phyloP scores from a whole-genome alignment of 2,113 vertebrate genomes.

The Spheniscus mendiculus region DNA sequence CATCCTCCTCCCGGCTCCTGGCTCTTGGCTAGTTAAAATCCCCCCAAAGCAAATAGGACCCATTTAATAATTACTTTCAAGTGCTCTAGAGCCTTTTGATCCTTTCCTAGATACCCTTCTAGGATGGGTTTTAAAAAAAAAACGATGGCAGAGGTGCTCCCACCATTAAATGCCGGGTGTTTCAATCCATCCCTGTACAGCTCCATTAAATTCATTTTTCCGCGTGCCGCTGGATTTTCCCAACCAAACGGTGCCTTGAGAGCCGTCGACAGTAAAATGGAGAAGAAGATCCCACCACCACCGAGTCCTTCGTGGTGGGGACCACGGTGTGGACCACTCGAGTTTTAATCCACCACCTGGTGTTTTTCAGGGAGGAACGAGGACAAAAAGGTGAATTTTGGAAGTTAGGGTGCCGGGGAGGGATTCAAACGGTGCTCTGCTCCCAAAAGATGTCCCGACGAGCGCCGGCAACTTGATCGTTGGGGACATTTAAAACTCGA shows the following conservation, averaged over 20 bases:
- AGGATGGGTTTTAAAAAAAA: not conserved
- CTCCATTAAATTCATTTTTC: not conserved
- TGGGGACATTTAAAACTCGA: constrained; percentile 15
- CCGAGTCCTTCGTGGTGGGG: accelerated
- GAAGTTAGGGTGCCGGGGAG: not conserved
- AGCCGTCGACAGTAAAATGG: not conserved
- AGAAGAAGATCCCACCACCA: not conserved
- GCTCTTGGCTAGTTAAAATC: not conserved
- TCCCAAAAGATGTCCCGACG: not conserved
- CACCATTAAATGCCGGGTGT: not conserved
- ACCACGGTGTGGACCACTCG: accelerated
- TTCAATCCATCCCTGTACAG: not conserved
- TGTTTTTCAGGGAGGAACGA: accelerated
- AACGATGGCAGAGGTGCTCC: not conserved
- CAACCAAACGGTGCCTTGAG: not conserved
- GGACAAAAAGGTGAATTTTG: not conserved
- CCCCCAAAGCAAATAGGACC: not conserved
- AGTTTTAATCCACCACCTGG: accelerated
- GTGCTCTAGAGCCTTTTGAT: not conserved
- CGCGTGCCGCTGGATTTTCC: accelerated
- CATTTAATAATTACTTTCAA: not conserved
- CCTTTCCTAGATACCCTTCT: not conserved
- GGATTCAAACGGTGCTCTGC: accelerated
- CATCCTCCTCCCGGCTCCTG: not conserved
- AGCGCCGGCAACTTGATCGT: not conserved